Evolutionary conservation across 2,113 vertebrate species (phyloP).

Genomic region (Cavia aperea): DNA sequence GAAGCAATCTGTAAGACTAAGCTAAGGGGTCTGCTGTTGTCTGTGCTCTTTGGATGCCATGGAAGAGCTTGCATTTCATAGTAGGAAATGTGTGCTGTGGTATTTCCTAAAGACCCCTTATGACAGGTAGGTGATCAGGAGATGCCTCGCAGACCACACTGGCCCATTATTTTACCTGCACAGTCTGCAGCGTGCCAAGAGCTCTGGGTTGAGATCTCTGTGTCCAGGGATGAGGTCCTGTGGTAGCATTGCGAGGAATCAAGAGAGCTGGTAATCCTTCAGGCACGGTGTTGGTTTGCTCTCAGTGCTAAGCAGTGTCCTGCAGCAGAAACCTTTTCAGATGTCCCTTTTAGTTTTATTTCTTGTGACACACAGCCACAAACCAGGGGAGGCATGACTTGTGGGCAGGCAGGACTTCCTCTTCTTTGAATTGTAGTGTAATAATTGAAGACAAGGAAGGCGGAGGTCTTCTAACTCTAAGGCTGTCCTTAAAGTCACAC

Average conservation of each 20-base stretch:
- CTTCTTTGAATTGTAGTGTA: not conserved
- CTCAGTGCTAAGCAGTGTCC: not conserved
- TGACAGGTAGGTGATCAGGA: not conserved
- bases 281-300: not conserved
- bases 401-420: constrained; percentile 52
- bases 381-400: constrained; percentile 20
- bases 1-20: not conserved
- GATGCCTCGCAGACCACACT: not conserved
- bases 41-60: not conserved
- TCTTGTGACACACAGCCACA: constrained; percentile 57
- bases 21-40: not conserved
- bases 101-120: not conserved
- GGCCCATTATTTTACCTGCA: constrained; percentile 53
- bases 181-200: accelerated
- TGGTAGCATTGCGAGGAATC: not conserved
- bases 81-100: not conserved
- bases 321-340: not conserved
- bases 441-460: not conserved
- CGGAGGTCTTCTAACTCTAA: not conserved
- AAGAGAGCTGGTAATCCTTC: accelerated
- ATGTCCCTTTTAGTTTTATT: constrained; percentile 25
- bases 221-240: not conserved
- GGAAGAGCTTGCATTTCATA: not conserved
- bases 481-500: not conserved
- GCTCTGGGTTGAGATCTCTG: not conserved